Base-by-base conservation (phyloP, 2,888 invertebrate genomes). In the Rhimphoctona megacephalus region DNA sequence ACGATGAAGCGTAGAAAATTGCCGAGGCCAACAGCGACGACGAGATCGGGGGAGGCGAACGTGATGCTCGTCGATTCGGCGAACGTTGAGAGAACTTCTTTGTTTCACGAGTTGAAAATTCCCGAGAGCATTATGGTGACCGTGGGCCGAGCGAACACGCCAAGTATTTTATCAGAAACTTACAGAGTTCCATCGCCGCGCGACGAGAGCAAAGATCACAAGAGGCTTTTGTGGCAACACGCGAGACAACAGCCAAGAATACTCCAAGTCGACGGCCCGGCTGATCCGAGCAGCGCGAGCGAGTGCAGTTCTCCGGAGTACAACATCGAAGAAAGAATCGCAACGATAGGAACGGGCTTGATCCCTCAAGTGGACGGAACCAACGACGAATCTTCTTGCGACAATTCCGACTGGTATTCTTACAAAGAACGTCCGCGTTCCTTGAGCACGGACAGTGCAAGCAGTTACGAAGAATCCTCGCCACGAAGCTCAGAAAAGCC, bases 1-100 rank as follows among this genome's bases (percentile, higher is more conserved):
- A 96, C 96, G 8, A 96, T 96, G 81, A 97, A 97, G 89, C 95
- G 97, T 88, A 95, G 97, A 77, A 97, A 97, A 94, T 95, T 96
- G 4, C 94, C 95, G 2, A 90, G 94, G 70, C 89, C 91, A 49
- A 85, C 79, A 1, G 19, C 91, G 25, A 90, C 90, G 5, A 84
- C 91, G 5, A 91, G 91, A 85, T 73, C 88, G n/a, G 85, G 88
- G 67, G 93, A 92, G 74, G 85, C 91, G 0, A 92, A 94, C 90
- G 85, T 92, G 5, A 91, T 92, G 88, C 89, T 93, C 52, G 89
- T 94, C 67, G 92, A 93, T 69, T 82, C 92, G 0, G 91, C 90
- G 77, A 92, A 86, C 64, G 74, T 79, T 19, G 93, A 93, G 49
- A 90, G 92, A 22, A 86, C 91, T 5, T 91, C 91, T 73, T 91